Conservation (phyloP, 64 coral and sea anemone species). For the Montipora cactus region DNA sequence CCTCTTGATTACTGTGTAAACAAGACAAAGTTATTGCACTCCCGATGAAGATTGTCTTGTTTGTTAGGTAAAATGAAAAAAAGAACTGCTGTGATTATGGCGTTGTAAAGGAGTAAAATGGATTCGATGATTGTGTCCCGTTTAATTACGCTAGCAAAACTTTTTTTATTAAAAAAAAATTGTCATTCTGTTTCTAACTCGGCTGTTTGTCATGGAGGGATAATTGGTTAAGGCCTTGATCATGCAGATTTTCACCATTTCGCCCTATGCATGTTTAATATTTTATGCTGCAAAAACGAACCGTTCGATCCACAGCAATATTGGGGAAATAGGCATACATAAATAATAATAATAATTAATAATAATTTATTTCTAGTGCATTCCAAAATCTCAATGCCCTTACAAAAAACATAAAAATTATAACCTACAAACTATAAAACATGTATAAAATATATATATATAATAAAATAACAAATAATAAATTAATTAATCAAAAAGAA, state of each 20-base stretch:
- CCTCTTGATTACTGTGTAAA: not conserved
- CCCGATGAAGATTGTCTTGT: not conserved
- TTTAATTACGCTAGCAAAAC: not conserved
- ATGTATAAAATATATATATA: no score
- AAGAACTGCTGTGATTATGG: not conserved
- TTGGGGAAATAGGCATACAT: not conserved
- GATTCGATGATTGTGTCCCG: not conserved
- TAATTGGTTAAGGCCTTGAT: not conserved
- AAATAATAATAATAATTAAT: no score
- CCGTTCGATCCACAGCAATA: not conserved
- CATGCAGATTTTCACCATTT: not conserved
- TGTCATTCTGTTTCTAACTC: not conserved
- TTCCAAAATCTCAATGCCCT: no score
- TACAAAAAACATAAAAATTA: no score
- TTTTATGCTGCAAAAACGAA: constrained; percentile 15
- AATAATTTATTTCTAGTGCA: no score
- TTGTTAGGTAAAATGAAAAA: not conserved
- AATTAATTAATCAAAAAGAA: no score
- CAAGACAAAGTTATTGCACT: not conserved
- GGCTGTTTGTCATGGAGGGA: not conserved
- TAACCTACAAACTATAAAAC: no score
- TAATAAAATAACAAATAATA: no score
- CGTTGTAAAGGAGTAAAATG: not conserved
- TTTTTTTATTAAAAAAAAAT: not conserved
- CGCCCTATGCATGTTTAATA: not conserved